phyloP scores from a whole-genome alignment of 2,888 invertebrate genomes.

The Nebria salina region DNA sequence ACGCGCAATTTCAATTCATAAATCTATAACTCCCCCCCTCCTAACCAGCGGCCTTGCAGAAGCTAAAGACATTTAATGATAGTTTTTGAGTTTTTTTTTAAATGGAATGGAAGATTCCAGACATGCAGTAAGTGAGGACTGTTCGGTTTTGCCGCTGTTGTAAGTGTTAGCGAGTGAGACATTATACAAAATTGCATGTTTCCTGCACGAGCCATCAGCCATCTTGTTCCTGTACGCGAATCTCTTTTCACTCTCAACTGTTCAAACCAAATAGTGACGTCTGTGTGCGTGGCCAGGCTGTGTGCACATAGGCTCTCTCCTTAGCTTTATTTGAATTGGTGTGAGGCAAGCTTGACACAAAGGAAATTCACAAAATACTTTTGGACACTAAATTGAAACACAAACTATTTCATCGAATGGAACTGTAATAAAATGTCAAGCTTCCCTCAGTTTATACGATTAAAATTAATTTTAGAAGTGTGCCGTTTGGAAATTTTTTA shows the following conservation, averaged over 20 bases:
- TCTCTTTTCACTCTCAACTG: constrained; percentile 31
- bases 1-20: too few species aligned
- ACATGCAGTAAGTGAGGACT: neutral
- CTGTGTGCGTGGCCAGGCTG: constrained; percentile 75
- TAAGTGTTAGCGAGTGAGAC: constrained; percentile 58
- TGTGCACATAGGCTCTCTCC: constrained; percentile 66
- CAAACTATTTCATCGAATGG: too few species aligned
- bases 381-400: too few species aligned
- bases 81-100: too few species aligned
- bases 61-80: too few species aligned
- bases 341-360: constrained; percentile 37
- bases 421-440: constrained; percentile 15
- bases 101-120: neutral
- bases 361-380: neutral
- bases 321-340: constrained; percentile 39
- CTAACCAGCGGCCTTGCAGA: too few species aligned
- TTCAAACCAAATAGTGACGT: constrained; percentile 42
- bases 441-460: constrained; percentile 15
- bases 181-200: constrained; percentile 31
- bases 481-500: constrained; percentile 42
- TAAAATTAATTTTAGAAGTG: constrained; percentile 32
- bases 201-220: constrained; percentile 46
- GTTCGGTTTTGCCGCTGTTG: constrained; percentile 44
- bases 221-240: constrained; percentile 31
- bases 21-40: too few species aligned